phyloP scores from a whole-genome alignment of 2,888 invertebrate species.

The Halocaridina rubra region DNA sequence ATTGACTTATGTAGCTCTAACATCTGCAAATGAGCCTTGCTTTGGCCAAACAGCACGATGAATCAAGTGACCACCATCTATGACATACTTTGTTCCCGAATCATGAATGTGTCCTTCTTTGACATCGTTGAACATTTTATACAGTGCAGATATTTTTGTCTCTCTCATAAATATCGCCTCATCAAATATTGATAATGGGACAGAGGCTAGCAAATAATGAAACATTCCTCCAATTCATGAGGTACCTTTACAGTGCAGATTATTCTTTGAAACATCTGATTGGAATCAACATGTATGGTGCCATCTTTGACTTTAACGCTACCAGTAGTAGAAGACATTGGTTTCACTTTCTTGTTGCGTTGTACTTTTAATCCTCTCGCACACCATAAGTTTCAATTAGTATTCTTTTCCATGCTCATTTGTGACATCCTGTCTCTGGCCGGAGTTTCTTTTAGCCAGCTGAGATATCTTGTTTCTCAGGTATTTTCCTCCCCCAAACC shows the following conservation, averaged over 20 bases:
- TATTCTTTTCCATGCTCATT: too few species aligned
- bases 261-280: not conserved
- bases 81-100: constrained; percentile 46
- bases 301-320: not conserved
- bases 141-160: not conserved
- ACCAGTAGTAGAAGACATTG: not conserved
- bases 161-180: not conserved
- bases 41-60: constrained; percentile 64
- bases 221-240: not conserved
- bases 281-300: not conserved
- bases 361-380: not conserved
- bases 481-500: too few species aligned
- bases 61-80: constrained; percentile 65
- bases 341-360: not conserved
- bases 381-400: too few species aligned
- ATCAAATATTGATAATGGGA: not conserved
- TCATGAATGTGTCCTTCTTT: constrained; percentile 36
- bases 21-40: constrained; percentile 63
- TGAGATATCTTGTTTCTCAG: too few species aligned
- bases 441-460: too few species aligned
- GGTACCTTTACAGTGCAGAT: not conserved
- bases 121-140: constrained; percentile 38
- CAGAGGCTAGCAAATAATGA: not conserved
- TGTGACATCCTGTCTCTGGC: too few species aligned
- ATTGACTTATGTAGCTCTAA: constrained; percentile 63